These are phyloP conservation scores for Aspidapion aeneum DNA, from an alignment of 2,888 invertebrate species.

Conservation along the genomic window DNA sequence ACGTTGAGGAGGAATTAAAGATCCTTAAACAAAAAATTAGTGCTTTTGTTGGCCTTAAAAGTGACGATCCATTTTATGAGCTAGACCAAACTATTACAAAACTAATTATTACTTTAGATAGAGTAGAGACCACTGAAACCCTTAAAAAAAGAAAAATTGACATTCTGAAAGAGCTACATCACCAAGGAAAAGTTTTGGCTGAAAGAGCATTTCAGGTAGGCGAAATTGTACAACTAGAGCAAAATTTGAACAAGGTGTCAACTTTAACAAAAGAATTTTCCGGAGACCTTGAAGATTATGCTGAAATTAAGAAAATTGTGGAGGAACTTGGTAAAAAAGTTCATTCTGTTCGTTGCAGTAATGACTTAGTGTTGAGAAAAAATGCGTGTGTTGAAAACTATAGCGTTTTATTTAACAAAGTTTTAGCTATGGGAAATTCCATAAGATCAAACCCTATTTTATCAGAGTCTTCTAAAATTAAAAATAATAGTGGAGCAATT, in stretches of 20 bases:
- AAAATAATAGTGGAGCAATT: neutral
- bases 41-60: conserved; percentile 27
- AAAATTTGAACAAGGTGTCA: conserved; percentile 11
- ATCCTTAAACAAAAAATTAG: conserved; percentile 24
- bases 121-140: conserved; percentile 23
- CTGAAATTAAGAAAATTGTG: conserved; percentile 8
- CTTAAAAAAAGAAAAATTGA: conserved; percentile 26
- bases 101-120: conserved; percentile 27
- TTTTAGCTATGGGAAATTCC: conserved; percentile 2
- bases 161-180: conserved; percentile 29
- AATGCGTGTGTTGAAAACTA: conserved; percentile 22
- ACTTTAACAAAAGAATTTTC: conserved; percentile 1
- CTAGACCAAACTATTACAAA: conserved; percentile 28
- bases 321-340: conserved; percentile 7
- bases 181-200: conserved; percentile 27
- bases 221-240: conserved; percentile 28
- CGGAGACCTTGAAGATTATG: conserved; percentile 4
- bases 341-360: conserved; percentile 13
- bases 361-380: conserved; percentile 23
- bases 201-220: conserved; percentile 28
- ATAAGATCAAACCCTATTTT: neutral
- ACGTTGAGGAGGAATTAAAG: conserved; percentile 27
- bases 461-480: neutral
- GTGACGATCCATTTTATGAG: conserved; percentile 27
- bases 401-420: conserved; percentile 19